Evolutionary conservation across 2,113 vertebrate genomes (phyloP), one percentile per base, ranked within the genome.

Genomic region (Larimichthys crocea): DNA sequence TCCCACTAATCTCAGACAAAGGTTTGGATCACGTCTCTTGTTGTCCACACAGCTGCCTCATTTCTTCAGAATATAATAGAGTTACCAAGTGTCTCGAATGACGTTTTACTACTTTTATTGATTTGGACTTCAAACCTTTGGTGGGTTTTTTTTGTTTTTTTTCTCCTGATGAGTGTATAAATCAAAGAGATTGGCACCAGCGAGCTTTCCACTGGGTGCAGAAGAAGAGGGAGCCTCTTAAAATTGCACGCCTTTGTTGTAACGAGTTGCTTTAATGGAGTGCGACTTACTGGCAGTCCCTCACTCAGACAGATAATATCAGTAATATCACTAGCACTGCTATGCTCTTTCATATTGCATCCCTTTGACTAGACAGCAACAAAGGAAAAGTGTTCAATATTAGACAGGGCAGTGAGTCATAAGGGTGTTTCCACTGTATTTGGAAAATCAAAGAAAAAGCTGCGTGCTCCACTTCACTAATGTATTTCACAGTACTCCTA

Each of bases 371-470:
- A 85, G 79, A 76, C 76, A 69, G 60, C 73, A 60, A 87, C 82
- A 83, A 90, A 89, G 79, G 84, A 70, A 91, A 93, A 89, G 80
- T 91, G 89, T 90, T 91, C 73, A 86, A 83, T 92, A 92, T 88
- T 69, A 88, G 88, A 79, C 81, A 59, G 71, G 62, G 29, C 62
- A 70, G 85, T 91, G 91, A 93, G 85, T 94, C 90, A 93, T 89
- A n/a, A 29, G 89, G 87, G 90, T 88, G 86, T 92, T 90, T 92
- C 89, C 82, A 87, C 80, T 76, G 75, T 65, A 78, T 84, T 88
- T 75, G 85, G 83, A 86, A 83, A 84, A 85, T 91, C 57, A 89
- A 87, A 91, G 79, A 50, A 22, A 78, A 82, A 31, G 78, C 76
- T 77, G 59, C 31, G 50, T 26, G 80, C 77, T 83, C 49, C 79